phyloP scores from a whole-genome alignment of 1,140 invertebrate genomes.

The Diorhabda sublineata region DNA sequence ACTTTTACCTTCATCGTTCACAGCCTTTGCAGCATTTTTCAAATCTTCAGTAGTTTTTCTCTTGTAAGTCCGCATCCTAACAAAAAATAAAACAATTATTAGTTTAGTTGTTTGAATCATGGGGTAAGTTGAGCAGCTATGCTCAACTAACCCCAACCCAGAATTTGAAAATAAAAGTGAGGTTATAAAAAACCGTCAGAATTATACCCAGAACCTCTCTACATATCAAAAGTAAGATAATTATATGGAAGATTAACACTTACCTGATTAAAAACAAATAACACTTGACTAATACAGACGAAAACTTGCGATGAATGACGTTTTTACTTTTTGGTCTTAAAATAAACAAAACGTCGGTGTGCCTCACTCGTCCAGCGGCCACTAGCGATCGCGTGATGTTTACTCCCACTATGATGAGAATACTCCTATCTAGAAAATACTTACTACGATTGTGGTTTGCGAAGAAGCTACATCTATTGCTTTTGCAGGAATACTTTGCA shows the following conservation, averaged over 20 bases:
- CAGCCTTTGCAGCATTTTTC: not conserved
- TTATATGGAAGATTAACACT: not conserved
- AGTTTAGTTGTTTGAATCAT: not conserved
- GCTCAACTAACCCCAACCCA: not conserved
- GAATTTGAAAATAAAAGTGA: not conserved
- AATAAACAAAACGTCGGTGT: too few species aligned
- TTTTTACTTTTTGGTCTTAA: too few species aligned
- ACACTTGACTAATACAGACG: not conserved
- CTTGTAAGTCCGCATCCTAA: constrained; percentile 1
- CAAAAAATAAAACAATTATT: constrained; percentile 4
- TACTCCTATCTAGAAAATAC: not conserved
- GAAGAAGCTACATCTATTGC: constrained; percentile 24
- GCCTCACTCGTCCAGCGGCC: not conserved
- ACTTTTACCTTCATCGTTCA: constrained; percentile 7
- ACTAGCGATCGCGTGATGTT: not conserved
- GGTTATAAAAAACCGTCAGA: not conserved
- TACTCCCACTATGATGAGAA: not conserved
- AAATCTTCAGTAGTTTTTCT: not conserved
- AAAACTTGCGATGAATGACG: too few species aligned
- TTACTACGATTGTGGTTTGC: constrained; percentile 19
- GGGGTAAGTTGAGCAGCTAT: not conserved
- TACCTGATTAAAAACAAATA: too few species aligned
- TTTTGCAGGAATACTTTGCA: constrained; percentile 21
- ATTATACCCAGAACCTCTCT: not conserved
- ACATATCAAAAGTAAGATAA: not conserved